Conservation (phyloP, 2,113 vertebrate species). For the Syrrhaptes paradoxus region DNA sequence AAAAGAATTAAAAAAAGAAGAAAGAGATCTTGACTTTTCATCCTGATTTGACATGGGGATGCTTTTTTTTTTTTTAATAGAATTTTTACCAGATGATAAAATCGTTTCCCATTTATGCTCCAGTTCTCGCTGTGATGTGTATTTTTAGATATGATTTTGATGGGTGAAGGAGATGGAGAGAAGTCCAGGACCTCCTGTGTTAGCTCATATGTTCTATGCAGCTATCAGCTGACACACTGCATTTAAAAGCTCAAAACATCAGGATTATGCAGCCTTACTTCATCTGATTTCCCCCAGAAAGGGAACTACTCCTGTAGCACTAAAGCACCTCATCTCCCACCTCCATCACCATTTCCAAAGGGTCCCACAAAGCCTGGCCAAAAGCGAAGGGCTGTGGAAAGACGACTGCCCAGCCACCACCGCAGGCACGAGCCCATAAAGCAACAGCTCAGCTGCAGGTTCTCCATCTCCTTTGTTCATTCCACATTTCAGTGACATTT, state of each 20-base stretch:
- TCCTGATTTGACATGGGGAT: not conserved
- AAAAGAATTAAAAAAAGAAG: not conserved
- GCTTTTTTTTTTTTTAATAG: not conserved
- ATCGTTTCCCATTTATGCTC: not conserved
- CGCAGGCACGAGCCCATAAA: not conserved
- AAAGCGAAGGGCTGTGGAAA: not conserved
- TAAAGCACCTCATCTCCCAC: not conserved
- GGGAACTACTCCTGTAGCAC: not conserved
- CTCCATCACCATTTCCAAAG: not conserved
- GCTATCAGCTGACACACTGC: not conserved
- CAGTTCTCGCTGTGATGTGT: not conserved
- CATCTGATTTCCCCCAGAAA: not conserved
- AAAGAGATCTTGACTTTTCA: not conserved
- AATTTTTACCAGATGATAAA: not conserved
- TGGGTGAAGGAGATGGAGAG: not conserved
- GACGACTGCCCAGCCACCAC: not conserved
- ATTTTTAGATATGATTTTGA: not conserved
- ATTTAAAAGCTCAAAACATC: not conserved
- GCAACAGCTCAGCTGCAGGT: not conserved
- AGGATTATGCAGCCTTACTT: not conserved
- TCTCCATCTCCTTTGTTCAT: not conserved
- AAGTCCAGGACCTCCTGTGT: not conserved
- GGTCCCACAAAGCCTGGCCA: not conserved
- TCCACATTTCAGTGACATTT: constrained; percentile 47
- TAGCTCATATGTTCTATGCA: not conserved